These are phyloP conservation scores for Spongia lamella DNA, from an alignment of 37 sponge, comb jelly and placozoan species.

Conservation along the genomic window DNA sequence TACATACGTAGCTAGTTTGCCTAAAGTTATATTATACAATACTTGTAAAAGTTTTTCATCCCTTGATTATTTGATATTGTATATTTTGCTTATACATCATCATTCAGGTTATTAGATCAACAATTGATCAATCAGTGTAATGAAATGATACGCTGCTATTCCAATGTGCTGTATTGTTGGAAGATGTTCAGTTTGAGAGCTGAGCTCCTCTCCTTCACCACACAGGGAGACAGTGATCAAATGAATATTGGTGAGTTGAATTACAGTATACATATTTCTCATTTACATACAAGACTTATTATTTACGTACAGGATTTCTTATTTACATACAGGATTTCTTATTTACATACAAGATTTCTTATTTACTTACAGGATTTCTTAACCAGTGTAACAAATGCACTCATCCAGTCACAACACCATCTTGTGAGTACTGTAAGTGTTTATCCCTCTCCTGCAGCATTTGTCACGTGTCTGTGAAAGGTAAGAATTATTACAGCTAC, in stretches of 20 bases:
- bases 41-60: no score
- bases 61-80: no score
- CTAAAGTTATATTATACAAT: no score
- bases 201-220: conserved; percentile 53
- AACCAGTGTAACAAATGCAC: conserved; percentile 43
- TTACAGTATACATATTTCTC: no score
- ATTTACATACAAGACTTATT: no score
- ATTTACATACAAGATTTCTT: no score
- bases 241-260: conserved; percentile 3
- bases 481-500: conserved; percentile 27
- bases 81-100: no score
- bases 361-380: conserved; percentile 19
- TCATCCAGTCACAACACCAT: conserved; percentile 37
- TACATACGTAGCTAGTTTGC: no score
- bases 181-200: conserved; percentile 58
- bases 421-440: conserved; percentile 44
- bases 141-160: conserved; percentile 70
- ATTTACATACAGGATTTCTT: no score
- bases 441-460: conserved; percentile 64
- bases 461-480: conserved; percentile 77
- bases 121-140: conserved; percentile 45
- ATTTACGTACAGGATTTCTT: no score
- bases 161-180: conserved; percentile 77
- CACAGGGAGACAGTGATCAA: conserved; percentile 1
- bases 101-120: conserved; percentile 54